Percentiles rank a stretch among this genome's conserved stretches.
phyloP scores from a whole-genome alignment of 1,140 invertebrate species.

The Drosophila subobscura region DNA sequence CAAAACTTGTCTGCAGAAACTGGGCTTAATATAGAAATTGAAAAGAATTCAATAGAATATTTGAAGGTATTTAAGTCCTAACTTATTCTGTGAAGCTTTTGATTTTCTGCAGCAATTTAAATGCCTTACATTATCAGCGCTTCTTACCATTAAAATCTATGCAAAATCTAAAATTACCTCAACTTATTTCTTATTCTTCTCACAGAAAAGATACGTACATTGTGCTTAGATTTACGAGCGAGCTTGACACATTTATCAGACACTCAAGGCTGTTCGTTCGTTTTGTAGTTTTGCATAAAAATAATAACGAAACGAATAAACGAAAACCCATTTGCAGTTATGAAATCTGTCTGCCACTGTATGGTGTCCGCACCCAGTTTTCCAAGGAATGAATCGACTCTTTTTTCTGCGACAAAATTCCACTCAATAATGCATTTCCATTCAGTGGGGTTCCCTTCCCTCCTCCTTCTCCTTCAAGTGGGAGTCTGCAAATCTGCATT shows the following conservation, averaged over 20 bases:
- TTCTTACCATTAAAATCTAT: not conserved
- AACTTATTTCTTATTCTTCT: constrained; percentile 29
- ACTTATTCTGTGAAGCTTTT: not conserved
- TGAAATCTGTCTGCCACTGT: constrained; percentile 41
- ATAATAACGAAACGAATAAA: constrained; percentile 25
- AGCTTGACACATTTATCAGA: constrained; percentile 43
- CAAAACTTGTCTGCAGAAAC: not conserved
- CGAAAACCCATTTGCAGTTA: constrained; percentile 36
- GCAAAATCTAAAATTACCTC: constrained; percentile 6
- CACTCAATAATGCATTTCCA: constrained; percentile 30
- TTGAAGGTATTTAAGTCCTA: not conserved
- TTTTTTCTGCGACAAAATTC: constrained; percentile 18
- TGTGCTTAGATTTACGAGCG: constrained; percentile 36
- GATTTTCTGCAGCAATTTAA: not conserved
- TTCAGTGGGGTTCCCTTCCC: constrained; percentile 1
- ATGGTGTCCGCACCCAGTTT: constrained; percentile 29
- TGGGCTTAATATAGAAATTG: not conserved
- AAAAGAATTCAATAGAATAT: not conserved
- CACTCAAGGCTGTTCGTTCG: constrained; percentile 28
- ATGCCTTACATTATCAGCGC: not conserved
- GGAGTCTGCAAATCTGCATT: constrained; percentile 23
- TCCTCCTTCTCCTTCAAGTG: constrained; percentile 7
- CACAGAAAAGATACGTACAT: constrained; percentile 1
- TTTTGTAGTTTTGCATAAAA: constrained; percentile 43
- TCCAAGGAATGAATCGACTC: constrained; percentile 29